Evolutionary conservation across 2,888 invertebrate genomes (phyloP).

Genomic region (Phaonia tiefii): DNA sequence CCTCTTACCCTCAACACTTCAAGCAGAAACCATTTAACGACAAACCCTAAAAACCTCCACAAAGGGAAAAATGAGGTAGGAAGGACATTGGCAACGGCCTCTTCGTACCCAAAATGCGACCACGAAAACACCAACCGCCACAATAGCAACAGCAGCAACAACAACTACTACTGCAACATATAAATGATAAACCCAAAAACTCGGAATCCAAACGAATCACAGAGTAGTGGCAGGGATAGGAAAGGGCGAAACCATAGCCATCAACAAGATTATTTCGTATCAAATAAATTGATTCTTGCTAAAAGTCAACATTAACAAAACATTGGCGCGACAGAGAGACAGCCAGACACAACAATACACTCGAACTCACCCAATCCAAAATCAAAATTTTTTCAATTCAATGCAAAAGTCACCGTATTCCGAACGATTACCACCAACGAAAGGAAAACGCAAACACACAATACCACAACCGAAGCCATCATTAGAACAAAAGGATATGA

Average conservation of each 20-base stretch:
- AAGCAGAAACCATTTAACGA: constrained; percentile 39
- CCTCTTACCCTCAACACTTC: constrained; percentile 75
- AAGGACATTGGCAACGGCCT: constrained; percentile 41
- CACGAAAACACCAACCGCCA: neutral
- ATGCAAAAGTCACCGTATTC: constrained; percentile 1
- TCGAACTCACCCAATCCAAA: neutral
- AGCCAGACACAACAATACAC: constrained; percentile 9
- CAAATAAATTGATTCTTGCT: constrained; percentile 79
- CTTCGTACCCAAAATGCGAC: too few relatives aligned
- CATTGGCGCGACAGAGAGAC: neutral
- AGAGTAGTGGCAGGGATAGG: constrained; percentile 47
- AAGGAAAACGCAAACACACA: constrained; percentile 52
- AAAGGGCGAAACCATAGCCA: constrained; percentile 78
- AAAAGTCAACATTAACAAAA: constrained; percentile 73
- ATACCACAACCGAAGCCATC: constrained; percentile 46
- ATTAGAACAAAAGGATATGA: constrained; percentile 55
- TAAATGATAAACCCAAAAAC: constrained; percentile 61
- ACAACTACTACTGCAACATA: constrained; percentile 39
- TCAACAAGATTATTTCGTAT: constrained; percentile 79
- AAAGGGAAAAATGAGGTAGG: constrained; percentile 61
- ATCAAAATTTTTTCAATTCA: neutral
- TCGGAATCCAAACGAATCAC: constrained; percentile 18
- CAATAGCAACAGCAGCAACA: constrained; percentile 29
- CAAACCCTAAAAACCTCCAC: constrained; percentile 61
- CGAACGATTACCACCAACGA: constrained; percentile 22